Evolutionary conservation across 2,888 invertebrate species (phyloP).

Genomic region (Xanthostigma xanthostigma): DNA sequence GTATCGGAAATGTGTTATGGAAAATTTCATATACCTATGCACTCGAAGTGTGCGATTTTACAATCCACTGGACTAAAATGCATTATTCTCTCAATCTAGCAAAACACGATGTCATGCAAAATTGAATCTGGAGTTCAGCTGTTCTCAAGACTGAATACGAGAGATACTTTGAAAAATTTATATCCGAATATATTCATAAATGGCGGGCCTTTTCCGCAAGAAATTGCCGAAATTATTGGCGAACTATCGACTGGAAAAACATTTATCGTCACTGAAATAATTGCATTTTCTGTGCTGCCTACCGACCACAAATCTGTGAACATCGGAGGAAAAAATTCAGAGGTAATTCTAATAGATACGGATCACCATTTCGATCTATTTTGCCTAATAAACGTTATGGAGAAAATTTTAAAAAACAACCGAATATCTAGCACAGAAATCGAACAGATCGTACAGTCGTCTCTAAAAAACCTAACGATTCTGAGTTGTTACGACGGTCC

Average conservation of each 20-base stretch:
- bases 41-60: too few species aligned
- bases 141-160: slow-evolving; percentile 13
- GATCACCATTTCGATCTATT: slow-evolving; percentile 32
- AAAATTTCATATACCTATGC: too few species aligned
- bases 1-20: too few species aligned
- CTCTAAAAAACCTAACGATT: slow-evolving; percentile 24
- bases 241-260: slow-evolving; percentile 31
- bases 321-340: slow-evolving; percentile 28
- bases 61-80: too few species aligned
- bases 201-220: slow-evolving; percentile 24
- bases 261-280: slow-evolving; percentile 28
- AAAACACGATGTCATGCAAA: slow-evolving; percentile 5
- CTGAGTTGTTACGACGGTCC: slow-evolving; percentile 26
- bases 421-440: slow-evolving; percentile 10
- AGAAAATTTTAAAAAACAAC: slow-evolving; percentile 17
- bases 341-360: slow-evolving; percentile 32
- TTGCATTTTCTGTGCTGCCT: slow-evolving; percentile 32
- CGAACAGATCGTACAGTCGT: slow-evolving; percentile 17
- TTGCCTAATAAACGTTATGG: slow-evolving; percentile 25
- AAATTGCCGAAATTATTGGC: slow-evolving; percentile 34
- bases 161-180: slow-evolving; percentile 11
- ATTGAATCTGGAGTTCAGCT: slow-evolving; percentile 15
- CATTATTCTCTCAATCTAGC: too few species aligned
- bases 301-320: slow-evolving; percentile 16
- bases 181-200: slow-evolving; percentile 11